Evolutionary conservation across 2,113 vertebrate genomes (phyloP).

Genomic region (Forbesichthys agassizii): DNA sequence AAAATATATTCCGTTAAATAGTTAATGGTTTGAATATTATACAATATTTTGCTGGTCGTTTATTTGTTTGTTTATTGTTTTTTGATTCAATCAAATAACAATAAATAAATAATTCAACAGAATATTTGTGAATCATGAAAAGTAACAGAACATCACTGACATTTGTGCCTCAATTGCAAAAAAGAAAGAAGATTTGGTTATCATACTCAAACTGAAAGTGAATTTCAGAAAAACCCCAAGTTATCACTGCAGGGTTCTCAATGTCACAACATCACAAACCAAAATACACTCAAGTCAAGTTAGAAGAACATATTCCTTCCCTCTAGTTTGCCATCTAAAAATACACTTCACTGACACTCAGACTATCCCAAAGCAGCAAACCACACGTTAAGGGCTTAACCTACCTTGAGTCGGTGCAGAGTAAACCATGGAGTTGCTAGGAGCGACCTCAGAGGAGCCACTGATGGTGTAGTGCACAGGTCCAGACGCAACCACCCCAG

Average conservation of each 20-base stretch:
- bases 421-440: slow-evolving; percentile 69
- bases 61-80: no score
- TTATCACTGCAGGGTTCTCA: no score
- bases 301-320: slow-evolving; percentile 23
- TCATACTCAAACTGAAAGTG: no score
- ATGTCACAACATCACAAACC: no score
- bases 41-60: not conserved
- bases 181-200: no score
- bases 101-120: no score
- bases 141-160: no score
- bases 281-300: not conserved
- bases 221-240: no score
- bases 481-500: slow-evolving; percentile 55
- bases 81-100: no score
- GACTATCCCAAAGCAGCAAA: slow-evolving; percentile 6
- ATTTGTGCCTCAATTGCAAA: no score
- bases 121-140: no score
- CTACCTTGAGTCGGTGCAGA: slow-evolving; percentile 74
- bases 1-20: not conserved
- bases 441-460: slow-evolving; percentile 67
- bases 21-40: not conserved
- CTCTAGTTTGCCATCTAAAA: slow-evolving; percentile 44
- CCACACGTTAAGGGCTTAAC: not conserved
- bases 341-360: slow-evolving; percentile 26
- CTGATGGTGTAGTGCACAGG: slow-evolving; percentile 60